These are phyloP conservation scores for Poecilobothrus nobilitatus DNA, from an alignment of 2,888 invertebrate species.

Conservation along the genomic window DNA sequence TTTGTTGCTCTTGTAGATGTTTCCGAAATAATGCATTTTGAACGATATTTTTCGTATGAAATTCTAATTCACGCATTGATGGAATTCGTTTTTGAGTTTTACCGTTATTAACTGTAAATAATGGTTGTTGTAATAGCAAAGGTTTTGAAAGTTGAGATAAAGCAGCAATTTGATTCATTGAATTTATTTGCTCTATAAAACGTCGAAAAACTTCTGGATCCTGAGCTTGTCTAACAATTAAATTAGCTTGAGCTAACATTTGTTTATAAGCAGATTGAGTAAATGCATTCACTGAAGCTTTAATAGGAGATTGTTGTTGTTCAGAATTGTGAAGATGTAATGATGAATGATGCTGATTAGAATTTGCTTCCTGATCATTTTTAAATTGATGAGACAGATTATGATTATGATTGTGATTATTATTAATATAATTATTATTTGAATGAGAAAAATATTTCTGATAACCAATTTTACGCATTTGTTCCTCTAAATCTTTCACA, in stretches of 20 bases:
- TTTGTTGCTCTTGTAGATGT: slow-evolving; percentile 59
- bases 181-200: background rate
- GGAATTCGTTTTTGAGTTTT: background rate
- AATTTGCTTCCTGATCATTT: background rate
- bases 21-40: background rate
- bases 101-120: background rate
- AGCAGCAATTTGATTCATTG: background rate
- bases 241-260: background rate
- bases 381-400: background rate
- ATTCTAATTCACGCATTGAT: background rate
- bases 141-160: background rate
- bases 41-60: background rate
- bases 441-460: background rate
- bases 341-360: no score
- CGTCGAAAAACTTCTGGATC: background rate
- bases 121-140: background rate
- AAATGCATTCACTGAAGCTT: background rate
- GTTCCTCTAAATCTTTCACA: background rate
- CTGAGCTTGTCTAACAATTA: background rate
- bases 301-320: background rate
- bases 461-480: background rate
- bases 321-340: no score
- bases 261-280: background rate
- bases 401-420: background rate
- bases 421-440: background rate